Conservation (phyloP, 2,797 vertebrate species). For the Molossus alvarezi region DNA sequence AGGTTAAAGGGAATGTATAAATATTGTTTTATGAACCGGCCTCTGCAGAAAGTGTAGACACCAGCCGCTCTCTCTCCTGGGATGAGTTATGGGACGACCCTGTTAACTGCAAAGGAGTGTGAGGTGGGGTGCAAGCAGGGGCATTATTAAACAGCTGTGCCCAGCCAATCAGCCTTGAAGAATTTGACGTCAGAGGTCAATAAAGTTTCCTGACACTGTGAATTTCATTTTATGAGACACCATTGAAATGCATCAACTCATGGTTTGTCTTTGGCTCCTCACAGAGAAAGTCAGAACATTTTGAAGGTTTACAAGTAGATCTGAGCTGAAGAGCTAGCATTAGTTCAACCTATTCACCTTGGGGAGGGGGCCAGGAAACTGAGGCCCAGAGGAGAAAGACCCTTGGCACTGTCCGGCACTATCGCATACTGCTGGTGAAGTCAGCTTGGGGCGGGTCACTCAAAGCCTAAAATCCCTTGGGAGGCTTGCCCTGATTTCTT, state of each 20-base stretch:
- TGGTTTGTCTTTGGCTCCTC: not conserved
- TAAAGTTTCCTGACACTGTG: slow-evolving; percentile 29
- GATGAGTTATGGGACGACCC: slow-evolving; percentile 28
- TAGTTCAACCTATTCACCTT: not conserved
- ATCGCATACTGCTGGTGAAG: not conserved
- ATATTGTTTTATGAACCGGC: slow-evolving; percentile 71
- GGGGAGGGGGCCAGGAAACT: not conserved
- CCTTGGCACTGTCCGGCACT: not conserved
- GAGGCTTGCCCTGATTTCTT: not conserved
- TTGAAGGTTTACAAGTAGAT: not conserved
- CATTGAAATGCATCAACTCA: slow-evolving; percentile 28
- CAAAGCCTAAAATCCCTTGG: not conserved
- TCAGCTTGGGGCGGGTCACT: not conserved
- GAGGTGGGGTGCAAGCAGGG: not conserved
- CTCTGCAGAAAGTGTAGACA: slow-evolving; percentile 43
- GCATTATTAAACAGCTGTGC: slow-evolving; percentile 5
- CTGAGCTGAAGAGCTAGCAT: slow-evolving; percentile 19
- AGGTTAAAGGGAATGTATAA: slow-evolving; percentile 70
- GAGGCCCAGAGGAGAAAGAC: not conserved
- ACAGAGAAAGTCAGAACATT: slow-evolving; percentile 42
- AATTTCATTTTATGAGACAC: slow-evolving; percentile 38
- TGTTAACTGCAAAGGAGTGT: not conserved
- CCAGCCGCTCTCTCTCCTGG: not conserved
- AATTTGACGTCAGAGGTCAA: slow-evolving; percentile 66
- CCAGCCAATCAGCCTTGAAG: slow-evolving; percentile 38